These are phyloP conservation scores for Leuciscus idus DNA, from an alignment of 2,113 vertebrate species.

Conservation along the genomic window DNA sequence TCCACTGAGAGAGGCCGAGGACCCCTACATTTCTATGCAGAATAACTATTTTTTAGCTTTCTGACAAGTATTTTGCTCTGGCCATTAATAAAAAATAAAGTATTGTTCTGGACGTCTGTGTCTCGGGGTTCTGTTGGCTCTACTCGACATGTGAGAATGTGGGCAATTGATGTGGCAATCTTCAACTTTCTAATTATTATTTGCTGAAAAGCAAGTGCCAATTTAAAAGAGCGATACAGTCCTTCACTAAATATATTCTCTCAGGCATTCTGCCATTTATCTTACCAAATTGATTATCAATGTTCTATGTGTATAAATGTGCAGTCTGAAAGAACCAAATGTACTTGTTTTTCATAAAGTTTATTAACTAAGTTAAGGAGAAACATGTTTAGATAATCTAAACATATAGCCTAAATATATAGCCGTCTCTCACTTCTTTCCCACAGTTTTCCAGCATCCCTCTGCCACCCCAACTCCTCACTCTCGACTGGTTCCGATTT, in stretches of 20 bases:
- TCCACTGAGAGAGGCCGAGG: conserved; percentile 14
- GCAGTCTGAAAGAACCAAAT: neutral
- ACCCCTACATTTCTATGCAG: neutral
- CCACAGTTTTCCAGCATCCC: too few species aligned
- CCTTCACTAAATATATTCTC: neutral
- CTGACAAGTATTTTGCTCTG: neutral
- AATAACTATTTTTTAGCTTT: neutral
- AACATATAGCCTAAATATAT: too few species aligned
- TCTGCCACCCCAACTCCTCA: too few species aligned
- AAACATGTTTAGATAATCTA: too few species aligned
- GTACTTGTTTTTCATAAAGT: neutral
- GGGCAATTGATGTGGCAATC: conserved; percentile 18
- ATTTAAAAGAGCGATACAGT: neutral
- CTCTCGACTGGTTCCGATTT: too few species aligned
- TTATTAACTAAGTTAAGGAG: too few species aligned
- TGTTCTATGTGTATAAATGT: neutral
- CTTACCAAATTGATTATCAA: neutral
- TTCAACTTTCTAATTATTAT: conserved; percentile 36
- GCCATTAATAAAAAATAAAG: conserved; percentile 18
- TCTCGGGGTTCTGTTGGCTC: neutral
- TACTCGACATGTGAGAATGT: neutral
- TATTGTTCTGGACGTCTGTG: neutral
- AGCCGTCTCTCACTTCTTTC: too few species aligned
- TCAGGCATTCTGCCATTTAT: conserved; percentile 12
- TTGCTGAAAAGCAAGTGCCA: neutral